Conservation (phyloP, 2,113 vertebrate genomes). For the Channa maculata region DNA sequence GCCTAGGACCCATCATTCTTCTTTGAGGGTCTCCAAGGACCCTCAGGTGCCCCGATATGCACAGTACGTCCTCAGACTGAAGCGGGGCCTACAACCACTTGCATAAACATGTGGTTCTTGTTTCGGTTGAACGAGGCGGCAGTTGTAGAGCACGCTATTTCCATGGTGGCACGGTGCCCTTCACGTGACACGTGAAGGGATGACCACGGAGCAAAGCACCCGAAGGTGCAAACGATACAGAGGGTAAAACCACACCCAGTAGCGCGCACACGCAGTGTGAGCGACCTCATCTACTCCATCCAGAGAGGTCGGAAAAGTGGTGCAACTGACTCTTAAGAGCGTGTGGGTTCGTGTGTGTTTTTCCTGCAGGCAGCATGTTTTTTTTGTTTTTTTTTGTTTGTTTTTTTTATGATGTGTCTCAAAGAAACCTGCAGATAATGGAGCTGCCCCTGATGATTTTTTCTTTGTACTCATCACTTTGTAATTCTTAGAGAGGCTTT, state of each 20-base stretch:
- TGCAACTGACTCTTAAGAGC: conserved; percentile 58
- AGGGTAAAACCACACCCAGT: conserved; percentile 55
- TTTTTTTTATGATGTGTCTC: neutral
- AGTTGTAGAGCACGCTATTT: conserved; percentile 13
- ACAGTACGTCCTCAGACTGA: neutral
- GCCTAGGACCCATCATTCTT: neutral
- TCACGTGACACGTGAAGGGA: neutral
- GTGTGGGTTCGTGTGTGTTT: conserved; percentile 48
- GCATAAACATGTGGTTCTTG: conserved; percentile 51
- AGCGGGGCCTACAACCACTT: conserved; percentile 43
- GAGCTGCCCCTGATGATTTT: conserved; percentile 27
- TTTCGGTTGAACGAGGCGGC: conserved; percentile 27
- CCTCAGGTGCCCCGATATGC: neutral
- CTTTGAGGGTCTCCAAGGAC: no score
- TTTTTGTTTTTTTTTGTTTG: neutral
- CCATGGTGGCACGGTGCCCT: conserved; percentile 28
- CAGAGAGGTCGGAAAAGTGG: conserved; percentile 65
- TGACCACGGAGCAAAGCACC: conserved; percentile 54
- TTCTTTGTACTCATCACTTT: conserved; percentile 59
- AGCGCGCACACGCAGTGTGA: conserved; percentile 6
- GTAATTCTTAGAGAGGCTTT: conserved; percentile 81
- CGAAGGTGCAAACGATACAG: conserved; percentile 3
- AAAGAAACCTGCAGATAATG: conserved; percentile 23
- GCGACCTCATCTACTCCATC: conserved; percentile 28
- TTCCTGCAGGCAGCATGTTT: conserved; percentile 5